These are phyloP conservation scores for Apteryx owenii DNA, from an alignment of 2,113 vertebrate species.

Conservation along the genomic window DNA sequence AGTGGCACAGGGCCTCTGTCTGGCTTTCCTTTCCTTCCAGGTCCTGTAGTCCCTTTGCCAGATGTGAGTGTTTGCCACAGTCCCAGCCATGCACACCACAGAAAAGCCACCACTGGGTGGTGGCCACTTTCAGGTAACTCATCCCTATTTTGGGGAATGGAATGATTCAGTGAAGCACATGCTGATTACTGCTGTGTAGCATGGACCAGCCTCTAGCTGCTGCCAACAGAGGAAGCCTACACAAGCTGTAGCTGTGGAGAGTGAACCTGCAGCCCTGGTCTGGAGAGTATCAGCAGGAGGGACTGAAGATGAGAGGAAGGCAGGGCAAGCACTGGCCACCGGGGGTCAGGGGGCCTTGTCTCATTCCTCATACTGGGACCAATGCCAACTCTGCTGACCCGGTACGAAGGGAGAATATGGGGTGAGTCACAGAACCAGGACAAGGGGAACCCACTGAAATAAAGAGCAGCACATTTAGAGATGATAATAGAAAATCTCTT, in stretches of 20 bases:
- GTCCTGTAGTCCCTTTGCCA: not conserved
- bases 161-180: accelerated
- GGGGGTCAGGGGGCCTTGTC: not conserved
- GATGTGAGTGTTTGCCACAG: too few relatives aligned
- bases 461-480: slow-evolving; percentile 52
- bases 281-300: not conserved
- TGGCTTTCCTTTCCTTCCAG: not conserved
- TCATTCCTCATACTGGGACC: not conserved
- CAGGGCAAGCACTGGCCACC: not conserved
- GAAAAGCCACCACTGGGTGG: not conserved
- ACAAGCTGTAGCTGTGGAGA: accelerated
- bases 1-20: not conserved
- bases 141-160: not conserved
- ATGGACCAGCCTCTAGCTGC: accelerated
- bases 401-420: not conserved
- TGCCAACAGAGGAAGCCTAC: not conserved
- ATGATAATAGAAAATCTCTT: slow-evolving; percentile 49
- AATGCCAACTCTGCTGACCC: slow-evolving; percentile 14
- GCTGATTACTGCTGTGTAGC: not conserved
- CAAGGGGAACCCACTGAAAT: slow-evolving; percentile 47
- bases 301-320: not conserved
- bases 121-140: not conserved
- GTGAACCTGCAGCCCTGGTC: not conserved
- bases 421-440: slow-evolving; percentile 52
- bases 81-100: not conserved